Evolutionary conservation across 35 echinoderm and acorn worm genomes (phyloP).

Genomic region (Ptychodera flava): DNA sequence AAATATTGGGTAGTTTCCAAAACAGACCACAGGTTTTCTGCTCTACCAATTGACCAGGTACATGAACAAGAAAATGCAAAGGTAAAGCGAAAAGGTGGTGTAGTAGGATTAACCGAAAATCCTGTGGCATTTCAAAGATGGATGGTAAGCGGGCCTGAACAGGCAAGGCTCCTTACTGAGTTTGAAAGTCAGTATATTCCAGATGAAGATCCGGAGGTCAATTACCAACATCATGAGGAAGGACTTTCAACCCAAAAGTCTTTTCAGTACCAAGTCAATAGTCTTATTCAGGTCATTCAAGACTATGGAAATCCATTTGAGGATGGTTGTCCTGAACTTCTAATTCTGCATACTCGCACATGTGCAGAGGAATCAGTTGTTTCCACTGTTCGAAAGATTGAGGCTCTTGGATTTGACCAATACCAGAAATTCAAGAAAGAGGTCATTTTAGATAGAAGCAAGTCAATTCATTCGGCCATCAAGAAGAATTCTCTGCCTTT

Average conservation of each 20-base stretch:
- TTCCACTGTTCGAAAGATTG: not conserved
- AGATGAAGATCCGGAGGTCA: not conserved
- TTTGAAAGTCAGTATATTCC: conserved; percentile 20
- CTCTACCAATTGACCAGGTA: conserved; percentile 16
- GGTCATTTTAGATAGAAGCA: conserved; percentile 19
- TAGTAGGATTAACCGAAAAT: conserved; percentile 23
- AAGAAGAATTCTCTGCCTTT: conserved; percentile 33
- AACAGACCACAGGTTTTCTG: conserved; percentile 13
- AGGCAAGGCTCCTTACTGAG: not conserved
- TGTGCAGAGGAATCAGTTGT: conserved; percentile 23
- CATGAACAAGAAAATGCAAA: conserved; percentile 28
- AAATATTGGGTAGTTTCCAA: not conserved
- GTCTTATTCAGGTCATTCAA: conserved; percentile 5
- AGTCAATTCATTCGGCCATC: conserved; percentile 44
- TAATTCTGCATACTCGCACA: conserved; percentile 28
- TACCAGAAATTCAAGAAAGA: conserved; percentile 22
- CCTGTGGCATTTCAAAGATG: not conserved
- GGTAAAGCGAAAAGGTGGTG: conserved; percentile 30
- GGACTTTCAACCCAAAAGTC: conserved; percentile 17
- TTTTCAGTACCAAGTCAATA: not conserved
- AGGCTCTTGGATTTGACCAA: conserved; percentile 16
- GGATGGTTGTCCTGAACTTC: conserved; percentile 27
- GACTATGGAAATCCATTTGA: conserved; percentile 44
- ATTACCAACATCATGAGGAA: conserved; percentile 15
- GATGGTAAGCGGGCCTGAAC: conserved; percentile 29